These are phyloP conservation scores for Drosophila acutilabella DNA, from an alignment of 2,888 invertebrate genomes.

Conservation along the genomic window DNA sequence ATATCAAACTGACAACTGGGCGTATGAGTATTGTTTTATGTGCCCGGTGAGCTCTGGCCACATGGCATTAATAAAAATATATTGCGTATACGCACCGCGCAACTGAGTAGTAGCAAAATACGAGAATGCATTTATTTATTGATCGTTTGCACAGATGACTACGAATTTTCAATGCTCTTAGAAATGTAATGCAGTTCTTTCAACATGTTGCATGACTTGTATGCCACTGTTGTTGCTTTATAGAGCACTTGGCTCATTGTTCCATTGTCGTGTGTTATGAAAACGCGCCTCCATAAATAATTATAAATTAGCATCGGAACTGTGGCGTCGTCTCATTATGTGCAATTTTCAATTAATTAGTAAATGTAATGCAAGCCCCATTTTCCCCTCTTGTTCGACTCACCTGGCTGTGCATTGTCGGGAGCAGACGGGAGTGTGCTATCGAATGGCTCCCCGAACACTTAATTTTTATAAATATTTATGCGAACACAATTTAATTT, in stretches of 20 bases:
- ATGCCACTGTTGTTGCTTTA: neutral
- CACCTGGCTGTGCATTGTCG: constrained; percentile 25
- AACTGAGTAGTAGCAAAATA: constrained; percentile 10
- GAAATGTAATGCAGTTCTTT: neutral
- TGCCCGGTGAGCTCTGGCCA: constrained; percentile 29
- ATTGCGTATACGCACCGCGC: constrained; percentile 44
- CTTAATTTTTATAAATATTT: constrained; percentile 81
- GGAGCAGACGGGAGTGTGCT: constrained; percentile 13
- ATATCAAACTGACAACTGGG: constrained; percentile 53
- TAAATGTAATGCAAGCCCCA: constrained; percentile 70
- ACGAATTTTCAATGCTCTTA: constrained; percentile 16
- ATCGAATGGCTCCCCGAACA: constrained; percentile 72
- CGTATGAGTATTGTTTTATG: constrained; percentile 19
- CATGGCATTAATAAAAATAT: constrained; percentile 48
- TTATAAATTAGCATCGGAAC: constrained; percentile 74
- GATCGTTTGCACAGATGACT: neutral
- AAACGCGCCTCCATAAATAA: constrained; percentile 61
- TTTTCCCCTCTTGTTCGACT: neutral
- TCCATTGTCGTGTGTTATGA: constrained; percentile 21
- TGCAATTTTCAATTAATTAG: constrained; percentile 77
- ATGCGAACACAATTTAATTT: constrained; percentile 76
- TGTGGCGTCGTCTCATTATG: constrained; percentile 66
- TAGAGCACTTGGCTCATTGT: constrained; percentile 14
- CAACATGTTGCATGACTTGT: neutral
- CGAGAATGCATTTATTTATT: constrained; percentile 34